A percentile compares a stretch with the other conserved stretches of the same genome.
These are phyloP conservation scores for Atta cephalotes DNA, from an alignment of 1,140 invertebrate genomes.

Conservation along the genomic window DNA sequence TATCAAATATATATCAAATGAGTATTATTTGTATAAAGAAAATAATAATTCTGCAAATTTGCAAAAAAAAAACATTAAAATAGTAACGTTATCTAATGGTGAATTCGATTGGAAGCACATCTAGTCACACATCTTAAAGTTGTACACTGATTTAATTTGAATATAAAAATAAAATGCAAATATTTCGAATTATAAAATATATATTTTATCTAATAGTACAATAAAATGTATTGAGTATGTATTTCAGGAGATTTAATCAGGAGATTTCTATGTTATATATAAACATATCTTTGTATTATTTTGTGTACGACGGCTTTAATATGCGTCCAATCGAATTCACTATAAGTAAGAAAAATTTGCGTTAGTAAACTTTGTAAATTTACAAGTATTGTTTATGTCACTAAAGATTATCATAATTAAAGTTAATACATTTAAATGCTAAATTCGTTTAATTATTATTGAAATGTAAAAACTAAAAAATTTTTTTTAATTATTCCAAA, in stretches of 20 bases:
- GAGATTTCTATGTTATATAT: too few species aligned
- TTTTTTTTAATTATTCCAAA: not conserved
- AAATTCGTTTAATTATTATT: constrained; percentile 8
- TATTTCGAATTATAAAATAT: too few species aligned
- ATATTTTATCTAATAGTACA: too few species aligned
- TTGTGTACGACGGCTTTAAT: too few species aligned
- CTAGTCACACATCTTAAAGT: too few species aligned
- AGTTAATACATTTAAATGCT: not conserved
- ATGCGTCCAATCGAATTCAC: too few species aligned
- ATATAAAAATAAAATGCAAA: too few species aligned
- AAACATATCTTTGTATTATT: too few species aligned
- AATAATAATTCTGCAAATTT: not conserved
- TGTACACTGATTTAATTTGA: too few species aligned
- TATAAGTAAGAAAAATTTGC: not conserved
- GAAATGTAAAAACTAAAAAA: not conserved
- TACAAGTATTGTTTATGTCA: constrained; percentile 1
- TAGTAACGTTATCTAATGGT: not conserved
- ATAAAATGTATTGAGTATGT: too few species aligned
- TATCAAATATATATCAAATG: not conserved
- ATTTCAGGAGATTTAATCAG: too few species aligned
- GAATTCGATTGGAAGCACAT: too few species aligned
- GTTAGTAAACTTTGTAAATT: not conserved
- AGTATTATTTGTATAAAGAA: not conserved
- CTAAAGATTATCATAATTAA: not conserved
- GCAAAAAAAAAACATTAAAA: not conserved